These are phyloP conservation scores for Eupithecia subumbrata DNA, from an alignment of 2,888 invertebrate genomes.

Conservation along the genomic window DNA sequence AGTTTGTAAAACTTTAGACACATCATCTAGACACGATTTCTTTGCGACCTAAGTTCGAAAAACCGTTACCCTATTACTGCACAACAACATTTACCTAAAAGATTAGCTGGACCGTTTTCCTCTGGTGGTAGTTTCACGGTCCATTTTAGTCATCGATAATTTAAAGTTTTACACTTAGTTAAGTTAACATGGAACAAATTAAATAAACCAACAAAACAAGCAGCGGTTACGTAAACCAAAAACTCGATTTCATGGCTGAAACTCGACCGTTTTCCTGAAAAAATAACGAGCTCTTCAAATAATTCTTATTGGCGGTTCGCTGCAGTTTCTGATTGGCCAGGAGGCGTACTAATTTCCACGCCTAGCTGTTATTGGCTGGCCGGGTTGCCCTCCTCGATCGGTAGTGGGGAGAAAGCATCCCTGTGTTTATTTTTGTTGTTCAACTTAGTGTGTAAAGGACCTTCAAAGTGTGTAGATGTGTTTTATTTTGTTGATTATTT, in stretches of 20 bases:
- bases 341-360: conserved; percentile 62
- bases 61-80: not conserved
- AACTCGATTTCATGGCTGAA: conserved; percentile 46
- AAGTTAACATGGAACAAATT: not conserved
- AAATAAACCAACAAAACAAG: not conserved
- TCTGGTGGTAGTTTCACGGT: not conserved
- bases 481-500: conserved; percentile 36
- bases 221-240: conserved; percentile 32
- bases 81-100: not conserved
- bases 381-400: conserved; percentile 55
- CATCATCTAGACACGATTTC: not conserved
- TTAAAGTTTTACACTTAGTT: not conserved
- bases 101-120: not conserved
- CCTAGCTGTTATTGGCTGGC: conserved; percentile 58
- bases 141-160: not conserved
- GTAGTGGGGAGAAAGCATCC: conserved; percentile 73
- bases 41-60: not conserved
- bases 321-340: conserved; percentile 61
- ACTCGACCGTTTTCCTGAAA: conserved; percentile 66
- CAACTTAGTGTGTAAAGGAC: conserved; percentile 78
- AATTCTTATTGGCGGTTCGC: conserved; percentile 61
- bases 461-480: conserved; percentile 64
- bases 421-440: conserved; percentile 81
- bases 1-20: not conserved
- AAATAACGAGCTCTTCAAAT: conserved; percentile 52